These are phyloP conservation scores for Laticauda laticaudata DNA, from an alignment of 2,113 vertebrate species.

Conservation along the genomic window DNA sequence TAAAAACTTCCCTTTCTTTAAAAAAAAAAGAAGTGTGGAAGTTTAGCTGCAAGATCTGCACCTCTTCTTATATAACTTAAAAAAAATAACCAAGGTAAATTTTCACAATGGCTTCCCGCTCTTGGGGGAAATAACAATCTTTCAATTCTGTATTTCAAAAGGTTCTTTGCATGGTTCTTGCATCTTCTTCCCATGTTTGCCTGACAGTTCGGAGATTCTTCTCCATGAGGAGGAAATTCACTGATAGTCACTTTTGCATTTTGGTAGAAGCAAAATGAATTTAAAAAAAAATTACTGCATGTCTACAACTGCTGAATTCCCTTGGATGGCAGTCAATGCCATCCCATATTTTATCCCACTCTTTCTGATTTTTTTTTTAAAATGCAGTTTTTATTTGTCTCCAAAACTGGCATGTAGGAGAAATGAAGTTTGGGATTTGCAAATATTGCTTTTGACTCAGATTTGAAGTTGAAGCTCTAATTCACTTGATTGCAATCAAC, in stretches of 20 bases:
- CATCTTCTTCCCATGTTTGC: not conserved
- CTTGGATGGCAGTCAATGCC: not conserved
- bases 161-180: not conserved
- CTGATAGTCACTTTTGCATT: not conserved
- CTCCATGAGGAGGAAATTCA: not conserved
- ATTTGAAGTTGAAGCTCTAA: not conserved
- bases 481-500: not conserved
- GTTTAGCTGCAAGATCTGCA: not conserved
- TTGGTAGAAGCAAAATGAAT: not conserved
- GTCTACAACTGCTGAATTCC: not conserved
- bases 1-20: not conserved
- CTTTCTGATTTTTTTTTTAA: not conserved
- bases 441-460: not conserved
- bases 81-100: not conserved
- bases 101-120: not conserved
- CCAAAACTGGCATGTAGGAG: not conserved
- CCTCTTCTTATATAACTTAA: not conserved
- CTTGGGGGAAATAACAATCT: not conserved
- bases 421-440: not conserved
- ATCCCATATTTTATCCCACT: not conserved
- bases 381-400: not conserved
- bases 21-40: not conserved
- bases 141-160: not conserved
- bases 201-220: not conserved
- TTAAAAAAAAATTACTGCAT: not conserved